A percentile compares a stretch with the other conserved stretches of the same genome.
These are phyloP conservation scores for Catagonus wagneri DNA, from an alignment of 2,113 vertebrate genomes.

Conservation along the genomic window DNA sequence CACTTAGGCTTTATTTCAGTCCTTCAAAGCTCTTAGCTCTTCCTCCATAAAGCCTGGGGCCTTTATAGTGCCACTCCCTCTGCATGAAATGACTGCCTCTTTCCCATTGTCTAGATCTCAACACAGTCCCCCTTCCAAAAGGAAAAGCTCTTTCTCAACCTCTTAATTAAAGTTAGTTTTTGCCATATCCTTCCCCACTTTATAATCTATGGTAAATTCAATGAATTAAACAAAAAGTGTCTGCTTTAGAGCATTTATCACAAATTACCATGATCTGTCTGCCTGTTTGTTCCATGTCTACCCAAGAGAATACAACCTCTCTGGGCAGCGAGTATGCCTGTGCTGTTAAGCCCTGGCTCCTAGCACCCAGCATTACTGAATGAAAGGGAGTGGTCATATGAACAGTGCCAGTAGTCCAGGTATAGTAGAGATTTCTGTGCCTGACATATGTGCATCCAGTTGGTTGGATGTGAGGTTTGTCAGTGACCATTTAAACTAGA, in stretches of 20 bases:
- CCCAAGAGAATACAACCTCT: neutral
- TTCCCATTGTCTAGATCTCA: neutral
- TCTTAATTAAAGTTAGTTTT: neutral
- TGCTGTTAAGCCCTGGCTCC: no score
- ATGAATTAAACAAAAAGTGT: neutral
- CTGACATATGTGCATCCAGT: rapidly evolving
- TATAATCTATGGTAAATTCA: neutral
- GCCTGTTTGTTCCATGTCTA: neutral
- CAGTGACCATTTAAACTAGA: neutral
- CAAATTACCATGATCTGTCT: neutral
- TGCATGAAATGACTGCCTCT: neutral
- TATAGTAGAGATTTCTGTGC: rapidly evolving
- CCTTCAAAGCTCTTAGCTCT: neutral
- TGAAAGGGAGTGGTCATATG: neutral
- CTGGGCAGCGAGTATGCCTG: neutral
- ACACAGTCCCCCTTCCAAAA: neutral
- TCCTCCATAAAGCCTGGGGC: rapidly evolving
- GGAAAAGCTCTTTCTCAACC: neutral
- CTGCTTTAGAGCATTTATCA: neutral
- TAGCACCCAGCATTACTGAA: rapidly evolving
- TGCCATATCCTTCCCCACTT: neutral
- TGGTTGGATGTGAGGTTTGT: neutral
- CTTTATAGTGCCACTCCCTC: rapidly evolving
- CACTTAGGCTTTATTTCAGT: no score
- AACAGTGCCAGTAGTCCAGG: no score